Base-by-base conservation (phyloP, 2,888 invertebrate genomes). In the Plutella xylostella region DNA sequence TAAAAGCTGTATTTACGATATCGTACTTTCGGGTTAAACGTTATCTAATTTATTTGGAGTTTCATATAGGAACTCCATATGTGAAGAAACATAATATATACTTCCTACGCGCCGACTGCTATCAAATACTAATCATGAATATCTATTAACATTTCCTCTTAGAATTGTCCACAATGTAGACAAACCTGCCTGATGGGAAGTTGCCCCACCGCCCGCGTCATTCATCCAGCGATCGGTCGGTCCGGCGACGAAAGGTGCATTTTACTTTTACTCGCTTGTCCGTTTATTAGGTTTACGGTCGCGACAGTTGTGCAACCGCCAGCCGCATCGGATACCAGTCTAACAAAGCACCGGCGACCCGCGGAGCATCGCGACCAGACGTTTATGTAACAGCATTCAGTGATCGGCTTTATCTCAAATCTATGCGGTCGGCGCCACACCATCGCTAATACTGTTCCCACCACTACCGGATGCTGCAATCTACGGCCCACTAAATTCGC, bases 231-330 rank as follows among this genome's bases (percentile, higher is more conserved):
- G 28, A 28, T 28, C 28, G n/a, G n/a, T n/a, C n/a, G 28, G 28
- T 34, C 17, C 4, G 15, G 15, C 17, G 17, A 15, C 17, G 17
- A 34, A 15, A 4, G 34, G 9, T 28, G 28, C 4, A 28, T 51
- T 51, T 52, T 50, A 52, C 56, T n/a, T 55, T 62, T 65, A 67
- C 63, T 64, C 61, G 61, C 60, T 57, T 56, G 54, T 51, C 51
- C 59, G 62, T 68, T 69, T 63, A 61, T 65, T 62, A 55, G 58
- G 46, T 54, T 17, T 14, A 34, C 17, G 15, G 34, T 34, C 34
- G 14, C 25, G 40, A 14, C 40, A 14, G 61, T 68, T 74, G 68
- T 15, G 34, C 17, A 34, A 34, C 28, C n/a, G n/a, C n/a, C 28
- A n/a, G n/a, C 28, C 28, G 28, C 9, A n/a, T n/a, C n/a, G 28